Evolutionary conservation across 23 tunicate species (phyloP), one percentile per base, ranked within the genome.

Genomic region (Clavelina lepadiformis): DNA sequence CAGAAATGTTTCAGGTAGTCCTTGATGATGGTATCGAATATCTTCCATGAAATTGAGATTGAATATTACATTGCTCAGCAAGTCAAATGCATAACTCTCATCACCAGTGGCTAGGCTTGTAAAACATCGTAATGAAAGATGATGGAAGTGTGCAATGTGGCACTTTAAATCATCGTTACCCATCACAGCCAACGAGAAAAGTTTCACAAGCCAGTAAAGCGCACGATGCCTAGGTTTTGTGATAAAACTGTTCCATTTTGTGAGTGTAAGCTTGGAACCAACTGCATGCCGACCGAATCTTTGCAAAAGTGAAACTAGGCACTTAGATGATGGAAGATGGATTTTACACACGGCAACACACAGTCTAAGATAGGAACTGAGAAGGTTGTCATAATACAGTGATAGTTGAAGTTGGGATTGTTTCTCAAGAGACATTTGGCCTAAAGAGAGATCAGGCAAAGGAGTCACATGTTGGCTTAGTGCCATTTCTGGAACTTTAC

Each of bases 181-280:
- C 44, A n/a, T 41, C 18, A 61, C 67, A 44, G 45, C 1, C 33
- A 33, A 28, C 2, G 46, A 28, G 46, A 58, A 72, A 20, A 72
- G 61, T 29, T 72, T 72, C 7, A 58, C 58, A 31, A 59, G 67
- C 78, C 67, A 58, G 41, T 58, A 72, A 25, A 72, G n/a, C n/a
- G n/a, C n/a, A n/a, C n/a, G n/a, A n/a, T n/a, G n/a, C n/a, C n/a
- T n/a, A n/a, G n/a, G n/a, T n/a, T n/a, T n/a, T n/a, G n/a, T n/a
- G n/a, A n/a, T n/a, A n/a, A n/a, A n/a, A n/a, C n/a, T n/a, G n/a
- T n/a, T n/a, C n/a, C n/a, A n/a, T n/a, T n/a, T n/a, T n/a, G n/a
- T n/a, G n/a, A n/a, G n/a, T n/a, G n/a, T n/a, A n/a, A n/a, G n/a
- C n/a, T n/a, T n/a, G n/a, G n/a, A n/a, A n/a, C n/a, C n/a, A n/a